These are phyloP conservation scores for Theonella swinhoei DNA, from an alignment of 37 sponge, comb jelly and placozoan genomes.

Conservation along the genomic window DNA sequence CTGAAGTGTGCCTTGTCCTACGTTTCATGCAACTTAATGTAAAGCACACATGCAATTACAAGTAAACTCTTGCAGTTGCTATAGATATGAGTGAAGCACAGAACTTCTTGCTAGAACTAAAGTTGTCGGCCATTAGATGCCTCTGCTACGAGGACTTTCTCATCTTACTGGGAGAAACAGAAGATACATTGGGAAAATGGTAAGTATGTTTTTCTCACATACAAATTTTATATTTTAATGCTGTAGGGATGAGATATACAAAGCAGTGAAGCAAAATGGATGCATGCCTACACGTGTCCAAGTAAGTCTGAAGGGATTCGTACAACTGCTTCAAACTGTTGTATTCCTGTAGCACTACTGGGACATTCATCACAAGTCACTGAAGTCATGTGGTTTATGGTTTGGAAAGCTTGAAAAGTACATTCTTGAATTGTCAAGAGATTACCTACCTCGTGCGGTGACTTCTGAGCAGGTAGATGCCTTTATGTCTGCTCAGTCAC, in stretches of 20 bases:
- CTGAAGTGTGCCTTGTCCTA: background rate
- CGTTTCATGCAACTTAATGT: background rate
- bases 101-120: conserved; percentile 63
- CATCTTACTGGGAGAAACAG: conserved; percentile 42
- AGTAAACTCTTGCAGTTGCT: conserved; percentile 59
- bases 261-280: background rate
- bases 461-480: conserved; percentile 23
- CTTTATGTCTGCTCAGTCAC: conserved; percentile 26
- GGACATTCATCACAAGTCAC: conserved; percentile 25
- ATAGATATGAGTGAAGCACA: conserved; percentile 74
- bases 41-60: background rate
- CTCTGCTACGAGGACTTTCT: conserved; percentile 42
- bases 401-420: conserved; percentile 53
- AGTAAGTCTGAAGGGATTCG: no score
- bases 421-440: background rate
- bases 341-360: conserved; percentile 47
- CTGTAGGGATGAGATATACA: conserved; percentile 1
- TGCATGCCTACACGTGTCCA: background rate
- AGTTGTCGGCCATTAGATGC: conserved; percentile 55
- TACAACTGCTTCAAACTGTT: no score
- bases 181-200: background rate
- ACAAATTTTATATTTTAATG: background rate
- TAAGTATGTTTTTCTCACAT: background rate
- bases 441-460: conserved; percentile 5
- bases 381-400: conserved; percentile 16